These are phyloP conservation scores for human DNA, from an alignment of 2,113 vertebrate species.

Conservation along the genomic window DNA sequence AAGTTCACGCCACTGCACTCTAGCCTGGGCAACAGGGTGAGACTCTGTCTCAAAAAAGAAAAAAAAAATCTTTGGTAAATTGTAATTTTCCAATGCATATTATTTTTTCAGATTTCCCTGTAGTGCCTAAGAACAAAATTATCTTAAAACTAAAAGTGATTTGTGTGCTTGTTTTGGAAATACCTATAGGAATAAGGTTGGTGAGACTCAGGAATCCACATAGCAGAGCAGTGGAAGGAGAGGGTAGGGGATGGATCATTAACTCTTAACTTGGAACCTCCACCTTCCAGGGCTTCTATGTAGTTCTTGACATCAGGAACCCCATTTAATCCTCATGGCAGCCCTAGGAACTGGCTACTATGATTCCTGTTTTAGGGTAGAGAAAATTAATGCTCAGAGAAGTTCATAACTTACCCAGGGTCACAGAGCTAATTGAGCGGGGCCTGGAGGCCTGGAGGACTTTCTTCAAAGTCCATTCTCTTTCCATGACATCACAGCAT, in stretches of 20 bases:
- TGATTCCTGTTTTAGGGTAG: neutral
- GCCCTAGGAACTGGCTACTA: neutral
- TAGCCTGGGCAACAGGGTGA: too few species aligned
- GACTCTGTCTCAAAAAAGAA: too few species aligned
- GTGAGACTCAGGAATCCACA: neutral
- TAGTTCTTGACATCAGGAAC: neutral
- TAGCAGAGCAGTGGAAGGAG: neutral
- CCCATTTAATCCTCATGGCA: neutral
- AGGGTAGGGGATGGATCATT: fast-evolving
- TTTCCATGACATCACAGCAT: fast-evolving
- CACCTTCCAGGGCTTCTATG: neutral
- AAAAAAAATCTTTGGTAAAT: neutral
- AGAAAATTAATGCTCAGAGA: neutral
- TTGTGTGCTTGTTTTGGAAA: neutral
- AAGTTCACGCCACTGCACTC: too few species aligned
- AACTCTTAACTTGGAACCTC: neutral
- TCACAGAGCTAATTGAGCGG: neutral
- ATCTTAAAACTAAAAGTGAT: neutral
- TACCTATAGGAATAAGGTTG: neutral
- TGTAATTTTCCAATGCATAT: neutral
- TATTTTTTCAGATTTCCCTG: neutral
- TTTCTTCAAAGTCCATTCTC: neutral
- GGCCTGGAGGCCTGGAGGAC: neutral
- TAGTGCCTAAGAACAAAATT: neutral
- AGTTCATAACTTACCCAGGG: neutral